A percentile compares a stretch with the other conserved stretches of the same genome.
Evolutionary conservation across 2,113 vertebrate species (phyloP).

Genomic region (Sinocyclocheilus rhinocerous): DNA sequence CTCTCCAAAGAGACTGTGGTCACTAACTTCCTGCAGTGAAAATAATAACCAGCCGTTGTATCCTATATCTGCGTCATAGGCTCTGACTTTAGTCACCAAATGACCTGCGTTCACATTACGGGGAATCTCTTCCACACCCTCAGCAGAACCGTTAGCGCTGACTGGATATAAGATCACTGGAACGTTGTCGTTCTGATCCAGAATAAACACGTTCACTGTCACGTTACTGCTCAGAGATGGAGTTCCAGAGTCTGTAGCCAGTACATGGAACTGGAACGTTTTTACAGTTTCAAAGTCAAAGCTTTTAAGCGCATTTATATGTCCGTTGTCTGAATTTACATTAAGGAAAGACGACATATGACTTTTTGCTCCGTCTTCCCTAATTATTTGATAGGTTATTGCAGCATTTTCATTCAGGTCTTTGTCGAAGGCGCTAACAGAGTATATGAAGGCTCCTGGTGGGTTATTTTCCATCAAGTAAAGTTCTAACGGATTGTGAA

Average conservation of each 20-base stretch:
- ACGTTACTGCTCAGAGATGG: too few species aligned
- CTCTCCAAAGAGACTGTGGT: too few species aligned
- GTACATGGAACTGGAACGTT: slow-evolving; percentile 53
- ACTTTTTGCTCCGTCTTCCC: background rate
- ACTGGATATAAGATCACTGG: too few species aligned
- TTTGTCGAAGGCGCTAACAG: slow-evolving; percentile 53
- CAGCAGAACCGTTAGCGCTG: too few species aligned
- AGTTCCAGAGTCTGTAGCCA: background rate
- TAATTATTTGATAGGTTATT: slow-evolving; percentile 51
- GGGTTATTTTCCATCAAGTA: slow-evolving; percentile 63
- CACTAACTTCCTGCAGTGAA: too few species aligned
- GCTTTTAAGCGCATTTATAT: slow-evolving; percentile 50
- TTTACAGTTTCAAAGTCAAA: slow-evolving; percentile 51
- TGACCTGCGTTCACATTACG: too few species aligned
- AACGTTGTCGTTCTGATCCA: too few species aligned
- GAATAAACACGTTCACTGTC: too few species aligned
- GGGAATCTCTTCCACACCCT: too few species aligned
- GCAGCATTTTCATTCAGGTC: slow-evolving; percentile 57
- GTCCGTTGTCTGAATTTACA: slow-evolving; percentile 58
- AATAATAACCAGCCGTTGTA: too few species aligned
- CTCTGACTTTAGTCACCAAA: too few species aligned
- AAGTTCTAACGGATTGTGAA: slow-evolving; percentile 44
- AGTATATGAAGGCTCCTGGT: slow-evolving; percentile 50
- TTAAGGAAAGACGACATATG: slow-evolving; percentile 42
- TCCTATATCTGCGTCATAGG: too few species aligned